Evolutionary conservation across 2,888 invertebrate species (phyloP).

Genomic region (Lithosia quadra): DNA sequence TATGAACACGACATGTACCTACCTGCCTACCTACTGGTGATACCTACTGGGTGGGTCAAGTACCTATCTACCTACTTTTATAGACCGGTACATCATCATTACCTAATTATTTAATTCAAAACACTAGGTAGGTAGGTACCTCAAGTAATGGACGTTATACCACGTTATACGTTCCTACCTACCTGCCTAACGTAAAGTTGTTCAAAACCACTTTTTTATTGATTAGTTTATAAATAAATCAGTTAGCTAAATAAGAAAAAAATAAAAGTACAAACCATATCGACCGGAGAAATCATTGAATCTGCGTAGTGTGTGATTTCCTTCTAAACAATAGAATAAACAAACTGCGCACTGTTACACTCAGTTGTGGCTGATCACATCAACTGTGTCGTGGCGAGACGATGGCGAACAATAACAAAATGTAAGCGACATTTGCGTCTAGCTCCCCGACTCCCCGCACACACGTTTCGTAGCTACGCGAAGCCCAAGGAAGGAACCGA

Average conservation of each 20-base stretch:
- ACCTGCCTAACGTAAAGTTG: background rate
- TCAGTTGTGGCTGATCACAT: constrained; percentile 19
- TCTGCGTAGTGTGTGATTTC: constrained; percentile 27
- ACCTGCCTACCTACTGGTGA: no score
- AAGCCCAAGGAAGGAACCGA: constrained; percentile 27
- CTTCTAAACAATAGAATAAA: constrained; percentile 24
- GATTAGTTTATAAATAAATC: constrained; percentile 23
- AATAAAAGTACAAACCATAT: constrained; percentile 52
- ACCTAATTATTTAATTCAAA: background rate
- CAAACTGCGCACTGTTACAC: constrained; percentile 47
- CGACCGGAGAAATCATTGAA: constrained; percentile 55
- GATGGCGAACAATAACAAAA: constrained; percentile 23
- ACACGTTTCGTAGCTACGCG: constrained; percentile 32
- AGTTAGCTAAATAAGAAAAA: constrained; percentile 11
- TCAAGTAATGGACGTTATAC: background rate
- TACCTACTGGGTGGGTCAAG: no score
- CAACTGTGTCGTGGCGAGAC: constrained; percentile 27
- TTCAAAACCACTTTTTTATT: constrained; percentile 18
- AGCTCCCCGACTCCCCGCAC: constrained; percentile 33
- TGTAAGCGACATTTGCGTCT: constrained; percentile 19
- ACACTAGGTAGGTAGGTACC: background rate
- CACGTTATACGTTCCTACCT: background rate
- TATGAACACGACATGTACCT: no score
- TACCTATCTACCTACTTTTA: no score
- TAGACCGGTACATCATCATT: no score